A percentile compares a stretch with the other conserved stretches of the same genome.
Evolutionary conservation across 2,888 invertebrate genomes (phyloP).

Genomic region (Elmis aenea): DNA sequence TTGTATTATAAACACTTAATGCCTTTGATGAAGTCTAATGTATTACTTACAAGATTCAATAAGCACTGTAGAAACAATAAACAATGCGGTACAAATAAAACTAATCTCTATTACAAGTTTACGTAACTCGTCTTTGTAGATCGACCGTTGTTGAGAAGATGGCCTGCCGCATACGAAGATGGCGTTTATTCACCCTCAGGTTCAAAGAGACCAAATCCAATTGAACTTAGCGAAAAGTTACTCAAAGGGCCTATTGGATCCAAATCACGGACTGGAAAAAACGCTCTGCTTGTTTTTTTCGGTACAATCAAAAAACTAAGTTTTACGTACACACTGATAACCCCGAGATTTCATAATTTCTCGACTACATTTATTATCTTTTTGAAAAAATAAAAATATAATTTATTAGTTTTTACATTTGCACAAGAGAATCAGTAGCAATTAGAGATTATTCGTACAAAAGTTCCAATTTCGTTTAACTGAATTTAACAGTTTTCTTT

Average conservation of each 20-base stretch:
- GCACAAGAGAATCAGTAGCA: too few relatives aligned
- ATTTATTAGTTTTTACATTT: too few relatives aligned
- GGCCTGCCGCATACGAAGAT: slow-evolving; percentile 54
- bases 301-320: slow-evolving; percentile 46
- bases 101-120: too few relatives aligned
- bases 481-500: too few relatives aligned
- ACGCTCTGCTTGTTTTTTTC: slow-evolving; percentile 56
- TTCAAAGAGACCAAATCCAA: slow-evolving; percentile 50
- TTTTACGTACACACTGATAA: slow-evolving; percentile 1
- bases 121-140: slow-evolving; percentile 46
- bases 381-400: too few relatives aligned
- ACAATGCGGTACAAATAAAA: too few relatives aligned
- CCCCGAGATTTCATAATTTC: too few relatives aligned
- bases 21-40: not conserved
- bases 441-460: too few relatives aligned
- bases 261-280: slow-evolving; percentile 49
- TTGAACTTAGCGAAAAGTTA: slow-evolving; percentile 48
- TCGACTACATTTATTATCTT: too few relatives aligned
- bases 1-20: slow-evolving; percentile 5
- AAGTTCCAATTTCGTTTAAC: too few relatives aligned
- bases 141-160: slow-evolving; percentile 50
- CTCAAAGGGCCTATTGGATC: slow-evolving; percentile 45
- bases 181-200: slow-evolving; percentile 52
- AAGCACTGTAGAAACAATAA: too few relatives aligned
- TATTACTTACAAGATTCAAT: too few relatives aligned